phyloP scores from a whole-genome alignment of 2,888 invertebrate species.

The Catocala nupta region DNA sequence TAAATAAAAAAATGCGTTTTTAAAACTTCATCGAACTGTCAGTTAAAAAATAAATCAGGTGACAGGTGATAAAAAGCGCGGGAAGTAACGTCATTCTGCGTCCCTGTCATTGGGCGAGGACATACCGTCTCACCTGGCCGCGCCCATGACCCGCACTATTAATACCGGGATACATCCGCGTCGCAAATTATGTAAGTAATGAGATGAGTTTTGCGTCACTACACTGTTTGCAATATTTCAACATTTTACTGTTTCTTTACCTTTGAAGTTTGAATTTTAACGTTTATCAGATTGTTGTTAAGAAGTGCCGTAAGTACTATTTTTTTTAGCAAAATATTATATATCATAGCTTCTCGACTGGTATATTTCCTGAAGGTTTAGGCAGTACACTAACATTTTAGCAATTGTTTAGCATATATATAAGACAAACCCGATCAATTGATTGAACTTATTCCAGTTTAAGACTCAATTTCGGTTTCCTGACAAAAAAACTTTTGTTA shows the following conservation, averaged over 20 bases:
- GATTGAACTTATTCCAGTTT: too few relatives aligned
- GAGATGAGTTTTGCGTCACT: slow-evolving; percentile 47
- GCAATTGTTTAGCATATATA: too few relatives aligned
- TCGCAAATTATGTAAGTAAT: slow-evolving; percentile 42
- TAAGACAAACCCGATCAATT: too few relatives aligned
- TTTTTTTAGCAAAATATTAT: too few relatives aligned
- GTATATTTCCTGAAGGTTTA: too few relatives aligned
- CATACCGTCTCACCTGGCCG: slow-evolving; percentile 54
- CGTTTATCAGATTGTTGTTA: slow-evolving; percentile 18
- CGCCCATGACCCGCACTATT: slow-evolving; percentile 59
- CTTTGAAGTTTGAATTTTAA: slow-evolving; percentile 21
- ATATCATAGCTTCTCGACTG: too few relatives aligned
- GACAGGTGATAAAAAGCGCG: slow-evolving; percentile 47
- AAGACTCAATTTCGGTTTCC: too few relatives aligned
- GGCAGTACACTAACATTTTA: too few relatives aligned
- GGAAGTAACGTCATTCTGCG: slow-evolving; percentile 30
- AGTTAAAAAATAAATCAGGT: slow-evolving; percentile 38
- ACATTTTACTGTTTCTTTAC: slow-evolving; percentile 21
- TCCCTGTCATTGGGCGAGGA: slow-evolving; percentile 57
- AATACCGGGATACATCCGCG: slow-evolving; percentile 55
- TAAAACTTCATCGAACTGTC: slow-evolving; percentile 29
- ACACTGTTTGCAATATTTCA: slow-evolving; percentile 39
- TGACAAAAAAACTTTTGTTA: too few relatives aligned
- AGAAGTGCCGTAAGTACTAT: too few relatives aligned
- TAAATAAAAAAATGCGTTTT: slow-evolving; percentile 8